Percentiles rank a stretch among this genome's conserved stretches.
These are phyloP conservation scores for Cephus cinctus DNA, from an alignment of 1,140 invertebrate genomes.

Conservation along the genomic window DNA sequence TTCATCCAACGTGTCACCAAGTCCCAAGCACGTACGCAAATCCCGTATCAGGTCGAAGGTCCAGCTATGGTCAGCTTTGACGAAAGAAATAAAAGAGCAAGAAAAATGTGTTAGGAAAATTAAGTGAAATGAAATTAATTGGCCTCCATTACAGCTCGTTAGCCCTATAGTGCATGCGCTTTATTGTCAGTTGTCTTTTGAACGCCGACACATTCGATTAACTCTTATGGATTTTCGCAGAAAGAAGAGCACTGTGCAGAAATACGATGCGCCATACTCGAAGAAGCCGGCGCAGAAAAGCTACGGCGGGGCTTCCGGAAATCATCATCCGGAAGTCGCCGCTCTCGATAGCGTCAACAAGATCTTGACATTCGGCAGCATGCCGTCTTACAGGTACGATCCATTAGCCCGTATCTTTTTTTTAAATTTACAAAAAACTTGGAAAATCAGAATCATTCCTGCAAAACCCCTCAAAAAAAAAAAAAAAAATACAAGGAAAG, in stretches of 20 bases:
- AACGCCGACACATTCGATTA: slow-evolving; percentile 5
- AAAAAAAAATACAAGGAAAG: too few relatives aligned
- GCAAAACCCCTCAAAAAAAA: neutral
- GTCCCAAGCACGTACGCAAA: too few relatives aligned
- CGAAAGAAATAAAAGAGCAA: too few relatives aligned
- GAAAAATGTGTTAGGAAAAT: too few relatives aligned
- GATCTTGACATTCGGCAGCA: slow-evolving; percentile 75
- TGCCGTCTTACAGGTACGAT: slow-evolving; percentile 78
- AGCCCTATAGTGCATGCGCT: slow-evolving; percentile 12
- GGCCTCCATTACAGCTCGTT: too few relatives aligned
- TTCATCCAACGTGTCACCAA: too few relatives aligned
- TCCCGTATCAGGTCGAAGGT: too few relatives aligned
- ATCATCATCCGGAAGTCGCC: slow-evolving; percentile 65
- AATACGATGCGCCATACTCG: slow-evolving; percentile 81
- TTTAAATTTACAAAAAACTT: slow-evolving; percentile 1
- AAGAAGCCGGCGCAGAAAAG: slow-evolving; percentile 79
- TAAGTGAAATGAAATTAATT: too few relatives aligned
- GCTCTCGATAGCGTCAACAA: slow-evolving; percentile 75
- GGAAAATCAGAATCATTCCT: too few relatives aligned
- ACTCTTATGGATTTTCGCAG: slow-evolving; percentile 42
- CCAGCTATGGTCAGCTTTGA: too few relatives aligned
- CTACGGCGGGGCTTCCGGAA: slow-evolving; percentile 60
- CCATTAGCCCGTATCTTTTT: neutral
- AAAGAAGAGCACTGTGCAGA: slow-evolving; percentile 85
- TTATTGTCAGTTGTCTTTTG: slow-evolving; percentile 8